Base-by-base conservation (phyloP, 2,113 vertebrate genomes). In the Dinomys branickii region DNA sequence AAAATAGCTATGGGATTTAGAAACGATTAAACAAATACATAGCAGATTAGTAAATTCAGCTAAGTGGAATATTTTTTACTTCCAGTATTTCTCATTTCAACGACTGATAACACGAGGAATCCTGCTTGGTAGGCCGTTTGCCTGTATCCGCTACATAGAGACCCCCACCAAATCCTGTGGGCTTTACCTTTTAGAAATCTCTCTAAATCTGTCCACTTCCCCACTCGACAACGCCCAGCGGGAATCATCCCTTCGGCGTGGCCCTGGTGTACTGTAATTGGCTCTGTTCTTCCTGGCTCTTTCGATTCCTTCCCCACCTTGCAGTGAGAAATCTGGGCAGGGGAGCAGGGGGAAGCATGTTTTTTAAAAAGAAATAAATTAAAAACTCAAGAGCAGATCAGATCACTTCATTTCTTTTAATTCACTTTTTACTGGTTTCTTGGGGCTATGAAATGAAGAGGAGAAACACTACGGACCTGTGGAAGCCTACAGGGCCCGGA, bases 151-250 rank as follows among this genome's bases (percentile, higher is more conserved):
- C 7, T 50, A 1, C 17, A 33, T 0, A 3, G 19, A 20, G 35
- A 2, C 7, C 12, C 14, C 52, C 44, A 28, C 3, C 24, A 26
- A 2, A 2, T 22, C 58, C 24, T 16, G 2, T 3, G 1, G 9
- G 50, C 1, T 14, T 59, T 41, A 35, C 41, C 28, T 59, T 33
- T 41, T 38, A 54, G 50, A 41, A 24, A 59, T 12, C 0, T 71
- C 0, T 80, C 59, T 22, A 16, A 1, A 3, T 44, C 41, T 11
- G 1, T 44, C 9, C 17, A 9, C 47, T 63, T 22, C 7, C 33
- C 26, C 1, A 35, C 28, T 28, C 44, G 9, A 9, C 17, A 14
- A 2, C 12, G 30, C 5, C 63, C 50, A 33, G 4, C 0, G 17
- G 24, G 26, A 47, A n/a, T 71, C 12, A 10, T 4, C n/a, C 35